These are phyloP conservation scores for Xenopus borealis DNA, from an alignment of 2,113 vertebrate species.

Conservation along the genomic window DNA sequence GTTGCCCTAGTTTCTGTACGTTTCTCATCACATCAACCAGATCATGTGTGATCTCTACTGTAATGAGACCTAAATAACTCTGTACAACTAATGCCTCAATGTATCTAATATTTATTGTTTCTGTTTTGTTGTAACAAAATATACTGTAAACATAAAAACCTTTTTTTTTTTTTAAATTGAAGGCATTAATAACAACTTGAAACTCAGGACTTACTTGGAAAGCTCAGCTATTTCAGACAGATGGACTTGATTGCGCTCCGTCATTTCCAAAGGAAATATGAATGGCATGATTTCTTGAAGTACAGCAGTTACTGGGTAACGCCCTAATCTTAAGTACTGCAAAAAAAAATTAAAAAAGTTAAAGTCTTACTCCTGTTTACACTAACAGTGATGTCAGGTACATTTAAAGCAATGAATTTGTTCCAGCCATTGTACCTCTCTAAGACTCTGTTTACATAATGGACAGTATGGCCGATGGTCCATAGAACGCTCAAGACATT, in stretches of 20 bases:
- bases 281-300: slow-evolving; percentile 73
- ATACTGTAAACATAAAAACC: too few relatives aligned
- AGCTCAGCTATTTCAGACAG: slow-evolving; percentile 80
- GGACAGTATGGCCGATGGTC: slow-evolving; percentile 86
- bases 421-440: slow-evolving; percentile 67
- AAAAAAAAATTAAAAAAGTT: slow-evolving; percentile 30
- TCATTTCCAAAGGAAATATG: slow-evolving; percentile 72
- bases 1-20: too few relatives aligned
- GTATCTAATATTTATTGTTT: too few relatives aligned
- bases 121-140: too few relatives aligned
- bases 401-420: too few relatives aligned
- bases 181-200: too few relatives aligned
- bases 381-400: too few relatives aligned
- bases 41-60: too few relatives aligned
- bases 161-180: too few relatives aligned
- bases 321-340: slow-evolving; percentile 82
- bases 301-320: slow-evolving; percentile 72
- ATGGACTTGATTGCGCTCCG: slow-evolving; percentile 75
- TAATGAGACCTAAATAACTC: too few relatives aligned
- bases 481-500: slow-evolving; percentile 83
- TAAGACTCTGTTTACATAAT: slow-evolving; percentile 87
- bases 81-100: too few relatives aligned
- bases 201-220: slow-evolving; percentile 71
- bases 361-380: background rate
- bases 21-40: too few relatives aligned